Evolutionary conservation across 2,888 invertebrate species (phyloP), one percentile per base, ranked within the genome.

Genomic region (Caradrina kadenii): DNA sequence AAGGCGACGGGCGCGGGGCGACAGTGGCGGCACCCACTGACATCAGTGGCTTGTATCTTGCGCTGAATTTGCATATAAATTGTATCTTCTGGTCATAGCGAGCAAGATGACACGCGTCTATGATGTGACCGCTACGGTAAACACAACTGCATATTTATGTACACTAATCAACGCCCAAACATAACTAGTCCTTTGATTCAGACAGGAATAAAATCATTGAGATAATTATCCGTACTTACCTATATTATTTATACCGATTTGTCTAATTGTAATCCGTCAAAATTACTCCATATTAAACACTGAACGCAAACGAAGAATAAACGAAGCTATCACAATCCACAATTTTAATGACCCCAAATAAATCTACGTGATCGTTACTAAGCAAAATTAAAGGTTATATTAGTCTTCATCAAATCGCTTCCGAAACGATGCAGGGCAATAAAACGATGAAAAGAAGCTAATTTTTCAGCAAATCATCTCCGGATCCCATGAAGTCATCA

Each of bases 391-490:
- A 92, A 93, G 90, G 88, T 91, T 90, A 88, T 93, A 96, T 96
- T 93, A 94, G 94, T 96, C 95, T 96, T 96, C 94, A 95, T 96
- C 94, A 94, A 84, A 66, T 82, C 87, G 89, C 89, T 92, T 90
- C 90, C 90, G 89, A 89, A 91, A 89, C 91, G 90, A 87, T 88
- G 86, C 87, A 87, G 85, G 84, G 92, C 94, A 93, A 95, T 95
- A 94, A 95, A 94, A 94, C 94, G 95, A 94, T 94, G 94, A 93
- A 95, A 94, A 95, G 95, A 94, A 94, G 92, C 93, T 91, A 94
- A 95, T 95, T 95, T 96, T 95, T 95, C 93, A 94, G 94, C 95
- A 90, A 94, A 94, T 96, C 95, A 96, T 95, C 94, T 94, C 93
- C 93, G 94, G 93, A 87, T 90, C 90, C 92, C 91, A 94, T 94